Percentiles rank a stretch among this genome's conserved stretches.
These are phyloP conservation scores for Rhynchotus rufescens DNA, from an alignment of 2,797 vertebrate species.

Conservation along the genomic window DNA sequence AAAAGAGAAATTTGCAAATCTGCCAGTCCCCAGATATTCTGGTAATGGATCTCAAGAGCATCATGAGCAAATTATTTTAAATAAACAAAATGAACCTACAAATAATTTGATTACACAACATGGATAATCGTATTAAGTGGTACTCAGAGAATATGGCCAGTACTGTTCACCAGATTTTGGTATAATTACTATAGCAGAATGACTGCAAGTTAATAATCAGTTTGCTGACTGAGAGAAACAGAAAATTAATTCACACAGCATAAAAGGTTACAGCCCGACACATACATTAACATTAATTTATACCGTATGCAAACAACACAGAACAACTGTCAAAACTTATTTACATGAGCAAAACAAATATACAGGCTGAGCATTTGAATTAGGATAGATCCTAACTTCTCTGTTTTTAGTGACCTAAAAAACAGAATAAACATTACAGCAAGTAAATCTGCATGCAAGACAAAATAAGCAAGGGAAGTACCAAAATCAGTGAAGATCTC, in stretches of 20 bases:
- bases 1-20: neutral
- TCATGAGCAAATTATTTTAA: neutral
- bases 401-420: neutral
- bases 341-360: neutral
- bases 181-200: neutral
- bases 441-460: neutral
- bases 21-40: neutral
- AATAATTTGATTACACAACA: neutral
- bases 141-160: accelerated
- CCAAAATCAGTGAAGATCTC: neutral
- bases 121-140: neutral
- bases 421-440: neutral
- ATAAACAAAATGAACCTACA: neutral
- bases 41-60: neutral
- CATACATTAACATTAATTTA: neutral
- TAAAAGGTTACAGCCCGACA: neutral
- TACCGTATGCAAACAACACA: neutral
- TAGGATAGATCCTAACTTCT: neutral
- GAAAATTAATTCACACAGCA: neutral
- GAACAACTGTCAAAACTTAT: neutral
- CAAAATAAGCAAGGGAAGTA: neutral
- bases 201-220: neutral
- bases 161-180: neutral
- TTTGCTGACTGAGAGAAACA: neutral
- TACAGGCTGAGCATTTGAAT: neutral